Conservation (phyloP, 2,888 invertebrate species). For the Troides aeacus region DNA sequence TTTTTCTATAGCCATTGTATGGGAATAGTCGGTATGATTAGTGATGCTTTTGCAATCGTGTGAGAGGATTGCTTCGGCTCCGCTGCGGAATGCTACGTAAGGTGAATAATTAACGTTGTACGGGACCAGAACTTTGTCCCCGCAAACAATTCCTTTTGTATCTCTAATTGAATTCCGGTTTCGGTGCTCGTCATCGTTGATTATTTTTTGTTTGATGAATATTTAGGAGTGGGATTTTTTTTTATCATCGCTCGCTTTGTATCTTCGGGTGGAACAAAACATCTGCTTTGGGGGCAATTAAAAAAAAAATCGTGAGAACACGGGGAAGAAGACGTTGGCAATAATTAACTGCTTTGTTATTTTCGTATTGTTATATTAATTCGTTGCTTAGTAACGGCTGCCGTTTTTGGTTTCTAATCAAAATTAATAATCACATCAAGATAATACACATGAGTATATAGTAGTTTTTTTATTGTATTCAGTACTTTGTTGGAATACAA, state of each 20-base stretch:
- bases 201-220: constrained; percentile 68
- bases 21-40: constrained; percentile 64
- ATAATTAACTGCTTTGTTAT: constrained; percentile 57
- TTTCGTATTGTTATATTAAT: constrained; percentile 39
- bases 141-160: constrained; percentile 67
- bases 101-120: constrained; percentile 69
- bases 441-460: no score
- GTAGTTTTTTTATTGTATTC: no score
- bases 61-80: constrained; percentile 55
- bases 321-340: constrained; percentile 51
- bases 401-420: no score
- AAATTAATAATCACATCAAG: no score
- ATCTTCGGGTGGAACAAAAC: constrained; percentile 61
- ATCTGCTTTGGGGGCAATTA: constrained; percentile 72
- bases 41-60: constrained; percentile 65
- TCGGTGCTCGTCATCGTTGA: constrained; percentile 70
- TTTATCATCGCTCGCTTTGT: constrained; percentile 54
- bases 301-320: constrained; percentile 76
- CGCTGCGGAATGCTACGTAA: constrained; percentile 46
- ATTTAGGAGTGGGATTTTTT: constrained; percentile 58
- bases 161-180: constrained; percentile 76
- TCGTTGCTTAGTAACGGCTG: constrained; percentile 8
- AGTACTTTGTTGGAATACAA: no score
- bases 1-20: constrained; percentile 54
- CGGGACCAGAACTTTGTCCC: constrained; percentile 72